Base-by-base conservation (phyloP, 2,113 vertebrate genomes). In the Siniperca chuatsi region DNA sequence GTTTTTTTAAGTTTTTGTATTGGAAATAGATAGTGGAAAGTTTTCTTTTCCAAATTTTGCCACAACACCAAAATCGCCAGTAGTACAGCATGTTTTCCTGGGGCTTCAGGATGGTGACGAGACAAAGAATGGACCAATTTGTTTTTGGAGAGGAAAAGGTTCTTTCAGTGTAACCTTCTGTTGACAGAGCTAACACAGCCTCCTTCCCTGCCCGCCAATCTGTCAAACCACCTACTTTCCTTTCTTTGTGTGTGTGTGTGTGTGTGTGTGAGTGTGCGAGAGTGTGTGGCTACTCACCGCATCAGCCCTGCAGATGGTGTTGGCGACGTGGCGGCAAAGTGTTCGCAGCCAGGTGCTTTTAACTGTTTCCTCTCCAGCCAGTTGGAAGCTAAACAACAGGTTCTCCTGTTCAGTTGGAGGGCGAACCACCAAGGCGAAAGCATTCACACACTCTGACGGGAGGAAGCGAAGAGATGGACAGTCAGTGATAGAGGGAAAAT, bases 291-390 rank as follows among this genome's bases (percentile, higher is more conserved):
- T 77, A 96, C 97, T 99, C 95, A 99, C 98, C 83, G 97, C 95
- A 86, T 99, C 98, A 71, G 98, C 96, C 93, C 96, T 97, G 95
- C 98, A 99, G 95, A 99, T 99, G 25, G 98, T 99, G 94, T 99
- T 98, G 93, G 98, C 98, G 75, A 99, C 96, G 0, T 99, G 98
- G 82, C 98, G 97, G 90, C 97, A 99, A 11, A 99, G 93, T 42
- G 85, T 97, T 94, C 95, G 96, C 60, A 99, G 92, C 98, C 98
- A 99, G 64, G 93, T 91, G 23, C 96, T 96, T 93, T 99, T 99
- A 79, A 95, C 91, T 1, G 94, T 96, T 62, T 99, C 98, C 89
- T 99, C 98, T 25, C 95, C 93, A 1, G 93, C 94, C 94, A 99
- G 96, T 89, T 99, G 97, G 95, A 99, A 99, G 89, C 98, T 99